phyloP scores from a whole-genome alignment of 2,797 vertebrate species.

The Odontamblyopus rebecca region DNA sequence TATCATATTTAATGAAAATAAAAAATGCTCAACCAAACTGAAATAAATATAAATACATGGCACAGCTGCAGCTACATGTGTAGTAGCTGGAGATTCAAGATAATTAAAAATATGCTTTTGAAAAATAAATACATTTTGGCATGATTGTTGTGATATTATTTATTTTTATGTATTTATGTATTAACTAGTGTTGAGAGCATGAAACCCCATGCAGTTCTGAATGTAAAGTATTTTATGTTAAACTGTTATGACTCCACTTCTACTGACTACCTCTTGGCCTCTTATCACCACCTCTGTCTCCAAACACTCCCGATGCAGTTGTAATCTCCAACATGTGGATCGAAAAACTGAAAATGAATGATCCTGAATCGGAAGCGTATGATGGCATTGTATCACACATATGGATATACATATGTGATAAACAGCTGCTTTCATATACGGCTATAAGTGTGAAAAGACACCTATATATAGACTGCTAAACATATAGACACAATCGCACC shows the following conservation, averaged over 20 bases:
- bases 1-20: not conserved
- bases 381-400: conserved; percentile 56
- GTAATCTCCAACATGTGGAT: conserved; percentile 40
- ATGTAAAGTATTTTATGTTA: too few species aligned
- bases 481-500: conserved; percentile 10
- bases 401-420: conserved; percentile 39
- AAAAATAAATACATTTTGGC: not conserved
- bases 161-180: not conserved
- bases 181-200: too few species aligned
- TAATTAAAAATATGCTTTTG: not conserved
- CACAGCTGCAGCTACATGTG: not conserved
- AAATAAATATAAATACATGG: not conserved
- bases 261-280: not conserved
- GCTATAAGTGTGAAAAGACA: conserved; percentile 42
- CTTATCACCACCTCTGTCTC: not conserved
- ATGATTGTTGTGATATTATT: not conserved
- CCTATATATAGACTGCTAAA: conserved; percentile 21
- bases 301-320: conserved; percentile 22
- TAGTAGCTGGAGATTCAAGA: not conserved
- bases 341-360: conserved; percentile 24
- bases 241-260: not conserved
- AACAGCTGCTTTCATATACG: conserved; percentile 58
- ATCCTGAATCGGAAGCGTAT: conserved; percentile 16
- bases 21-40: not conserved
- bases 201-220: too few species aligned